Evolutionary conservation across 1,140 invertebrate species (phyloP).

Genomic region (Campodea augens): DNA sequence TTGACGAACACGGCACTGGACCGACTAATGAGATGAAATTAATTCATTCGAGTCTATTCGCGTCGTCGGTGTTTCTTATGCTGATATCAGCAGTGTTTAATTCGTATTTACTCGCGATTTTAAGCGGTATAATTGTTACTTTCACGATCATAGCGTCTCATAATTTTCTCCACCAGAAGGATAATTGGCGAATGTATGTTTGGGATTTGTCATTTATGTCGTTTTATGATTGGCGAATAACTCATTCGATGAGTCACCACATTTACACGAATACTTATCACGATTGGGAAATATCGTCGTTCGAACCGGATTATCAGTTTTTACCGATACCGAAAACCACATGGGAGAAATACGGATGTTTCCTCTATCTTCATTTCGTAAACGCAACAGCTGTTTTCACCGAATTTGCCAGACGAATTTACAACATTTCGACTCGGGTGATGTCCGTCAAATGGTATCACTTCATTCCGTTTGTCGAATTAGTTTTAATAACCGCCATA

Average conservation of each 20-base stretch:
- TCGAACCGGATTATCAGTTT: constrained; percentile 18
- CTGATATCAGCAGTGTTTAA: neutral
- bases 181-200: constrained; percentile 21
- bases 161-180: constrained; percentile 22
- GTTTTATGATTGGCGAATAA: constrained; percentile 19
- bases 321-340: constrained; percentile 14
- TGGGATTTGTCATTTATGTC: constrained; percentile 19
- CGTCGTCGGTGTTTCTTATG: neutral
- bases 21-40: neutral
- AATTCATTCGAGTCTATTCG: neutral
- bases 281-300: constrained; percentile 17
- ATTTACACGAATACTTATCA: constrained; percentile 20
- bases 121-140: constrained; percentile 12
- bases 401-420: constrained; percentile 12
- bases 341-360: constrained; percentile 11
- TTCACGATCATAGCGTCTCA: constrained; percentile 16
- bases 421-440: no score
- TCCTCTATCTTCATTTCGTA: constrained; percentile 8
- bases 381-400: constrained; percentile 10
- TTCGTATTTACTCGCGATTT: neutral
- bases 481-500: neutral
- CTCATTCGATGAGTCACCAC: constrained; percentile 21
- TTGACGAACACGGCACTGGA: constrained; percentile 7
- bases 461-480: neutral
- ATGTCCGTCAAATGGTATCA: constrained; percentile 4